phyloP scores from a whole-genome alignment of 2,888 invertebrate genomes.

The Tortrix viridana region DNA sequence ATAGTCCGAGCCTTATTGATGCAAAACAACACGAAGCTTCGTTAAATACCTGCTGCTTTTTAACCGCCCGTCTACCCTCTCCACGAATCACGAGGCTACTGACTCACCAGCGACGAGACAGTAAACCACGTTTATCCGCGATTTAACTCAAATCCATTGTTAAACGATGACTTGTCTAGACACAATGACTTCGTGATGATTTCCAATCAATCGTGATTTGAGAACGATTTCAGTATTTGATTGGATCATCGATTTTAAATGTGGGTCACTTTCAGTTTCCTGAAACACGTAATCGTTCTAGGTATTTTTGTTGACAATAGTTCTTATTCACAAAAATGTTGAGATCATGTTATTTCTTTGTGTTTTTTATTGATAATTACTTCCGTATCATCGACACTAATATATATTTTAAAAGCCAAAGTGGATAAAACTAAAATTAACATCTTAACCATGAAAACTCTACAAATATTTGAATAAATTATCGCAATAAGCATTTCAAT shows the following conservation, averaged over 20 bases:
- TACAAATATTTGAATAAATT: too few relatives aligned
- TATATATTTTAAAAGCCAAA: too few relatives aligned
- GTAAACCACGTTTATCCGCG: slow-evolving; percentile 8
- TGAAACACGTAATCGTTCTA: slow-evolving; percentile 26
- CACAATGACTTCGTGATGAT: slow-evolving; percentile 29
- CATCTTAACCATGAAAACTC: too few relatives aligned
- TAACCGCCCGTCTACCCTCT: slow-evolving; percentile 13
- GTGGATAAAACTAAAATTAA: too few relatives aligned
- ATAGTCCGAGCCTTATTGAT: too few relatives aligned
- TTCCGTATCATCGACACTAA: too few relatives aligned
- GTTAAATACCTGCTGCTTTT: slow-evolving; percentile 12
- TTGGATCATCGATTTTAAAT: slow-evolving; percentile 26
- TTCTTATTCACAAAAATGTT: too few relatives aligned
- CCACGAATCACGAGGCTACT: slow-evolving; percentile 24
- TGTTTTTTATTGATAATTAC: too few relatives aligned
- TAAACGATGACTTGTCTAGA: slow-evolving; percentile 6
- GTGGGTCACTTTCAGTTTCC: slow-evolving; percentile 31
- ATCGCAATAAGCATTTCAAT: too few relatives aligned
- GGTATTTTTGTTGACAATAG: neutral
- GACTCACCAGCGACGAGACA: slow-evolving; percentile 24
- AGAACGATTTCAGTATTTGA: slow-evolving; percentile 3
- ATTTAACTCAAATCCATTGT: slow-evolving; percentile 23
- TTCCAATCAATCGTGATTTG: slow-evolving; percentile 34
- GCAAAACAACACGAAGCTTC: too few relatives aligned
- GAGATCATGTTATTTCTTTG: too few relatives aligned